Conservation (phyloP, 2,113 vertebrate genomes). For the Proteles cristata region DNA sequence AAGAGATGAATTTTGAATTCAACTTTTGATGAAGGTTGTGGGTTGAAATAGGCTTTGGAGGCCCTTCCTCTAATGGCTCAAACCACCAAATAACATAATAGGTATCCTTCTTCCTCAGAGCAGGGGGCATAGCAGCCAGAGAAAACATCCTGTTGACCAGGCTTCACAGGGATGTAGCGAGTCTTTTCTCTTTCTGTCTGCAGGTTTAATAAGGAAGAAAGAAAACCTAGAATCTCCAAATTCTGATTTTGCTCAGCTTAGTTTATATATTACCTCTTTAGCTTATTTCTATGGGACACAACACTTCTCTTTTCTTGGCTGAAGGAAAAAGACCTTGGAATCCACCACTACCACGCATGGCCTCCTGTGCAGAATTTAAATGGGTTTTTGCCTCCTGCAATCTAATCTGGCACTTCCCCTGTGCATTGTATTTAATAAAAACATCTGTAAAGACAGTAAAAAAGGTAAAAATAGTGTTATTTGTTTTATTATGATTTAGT, state of each 20-base stretch:
- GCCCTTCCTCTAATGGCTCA: background rate
- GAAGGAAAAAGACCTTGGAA: background rate
- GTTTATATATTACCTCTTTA: background rate
- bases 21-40: background rate
- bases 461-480: background rate
- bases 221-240: background rate
- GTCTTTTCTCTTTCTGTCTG: background rate
- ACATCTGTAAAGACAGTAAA: background rate
- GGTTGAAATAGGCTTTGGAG: background rate
- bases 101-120: background rate
- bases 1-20: background rate
- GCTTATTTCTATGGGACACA: background rate
- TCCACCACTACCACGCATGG: background rate
- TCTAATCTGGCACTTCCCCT: background rate
- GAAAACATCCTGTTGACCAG: background rate
- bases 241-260: background rate
- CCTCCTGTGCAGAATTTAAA: background rate
- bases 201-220: background rate
- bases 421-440: background rate
- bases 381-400: background rate
- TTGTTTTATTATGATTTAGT: background rate
- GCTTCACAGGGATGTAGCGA: background rate
- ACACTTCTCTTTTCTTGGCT: background rate
- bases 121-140: accelerated
- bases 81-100: background rate